phyloP scores from a whole-genome alignment of 2,113 vertebrate genomes.

The Ahaetulla prasina region DNA sequence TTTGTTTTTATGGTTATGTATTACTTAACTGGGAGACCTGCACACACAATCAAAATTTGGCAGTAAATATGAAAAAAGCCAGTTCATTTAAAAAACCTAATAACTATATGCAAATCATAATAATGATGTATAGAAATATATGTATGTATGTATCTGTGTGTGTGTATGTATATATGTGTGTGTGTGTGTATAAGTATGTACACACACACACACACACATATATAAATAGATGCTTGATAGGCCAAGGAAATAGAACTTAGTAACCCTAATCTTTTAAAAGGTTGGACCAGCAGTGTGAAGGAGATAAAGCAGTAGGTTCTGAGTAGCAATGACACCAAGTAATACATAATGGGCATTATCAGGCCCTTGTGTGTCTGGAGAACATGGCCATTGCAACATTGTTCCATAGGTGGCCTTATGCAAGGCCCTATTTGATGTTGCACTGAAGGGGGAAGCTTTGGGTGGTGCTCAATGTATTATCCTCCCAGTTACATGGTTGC shows the following conservation, averaged over 20 bases:
- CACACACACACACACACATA: too few species aligned
- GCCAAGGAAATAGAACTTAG: not conserved
- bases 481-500: not conserved
- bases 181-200: too few species aligned
- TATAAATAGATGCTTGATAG: not conserved
- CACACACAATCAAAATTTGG: not conserved
- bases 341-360: slow-evolving; percentile 3
- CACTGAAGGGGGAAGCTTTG: not conserved
- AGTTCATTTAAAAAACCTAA: not conserved
- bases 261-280: not conserved
- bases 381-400: not conserved
- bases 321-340: not conserved
- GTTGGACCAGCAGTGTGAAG: not conserved
- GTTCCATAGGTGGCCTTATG: not conserved
- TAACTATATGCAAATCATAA: not conserved
- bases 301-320: not conserved
- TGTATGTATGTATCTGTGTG: too few species aligned
- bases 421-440: not conserved
- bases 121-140: too few species aligned
- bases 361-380: not conserved
- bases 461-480: not conserved
- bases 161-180: too few species aligned
- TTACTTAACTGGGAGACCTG: not conserved
- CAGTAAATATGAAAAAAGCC: not conserved
- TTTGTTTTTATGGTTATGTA: not conserved